A percentile compares a stretch with the other conserved stretches of the same genome.
Conservation (phyloP, 2,888 invertebrate species). For the Odontothrips loti region DNA sequence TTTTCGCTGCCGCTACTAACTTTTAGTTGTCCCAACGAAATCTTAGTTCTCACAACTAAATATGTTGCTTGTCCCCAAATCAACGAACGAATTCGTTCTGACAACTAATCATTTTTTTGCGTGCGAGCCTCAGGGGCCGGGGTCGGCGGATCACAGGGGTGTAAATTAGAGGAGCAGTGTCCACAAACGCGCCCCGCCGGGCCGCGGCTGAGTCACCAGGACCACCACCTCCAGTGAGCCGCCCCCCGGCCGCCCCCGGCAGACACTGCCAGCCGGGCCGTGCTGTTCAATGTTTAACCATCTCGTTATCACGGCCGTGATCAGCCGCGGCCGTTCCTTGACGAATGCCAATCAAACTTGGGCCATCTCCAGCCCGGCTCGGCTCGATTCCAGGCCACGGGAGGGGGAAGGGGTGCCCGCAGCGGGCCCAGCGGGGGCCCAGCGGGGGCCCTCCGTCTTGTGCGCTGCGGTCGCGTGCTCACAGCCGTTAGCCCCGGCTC, state of each 20-base stretch:
- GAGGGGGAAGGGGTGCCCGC: background rate
- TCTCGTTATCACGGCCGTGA: background rate
- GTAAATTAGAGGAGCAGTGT: background rate
- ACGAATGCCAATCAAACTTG: constrained; percentile 26
- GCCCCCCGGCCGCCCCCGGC: background rate
- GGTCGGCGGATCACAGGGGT: background rate
- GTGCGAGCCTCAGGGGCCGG: background rate
- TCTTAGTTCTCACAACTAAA: no score
- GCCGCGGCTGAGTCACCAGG: background rate
- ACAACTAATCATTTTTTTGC: no score
- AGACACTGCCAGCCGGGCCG: no score
- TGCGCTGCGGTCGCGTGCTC: constrained; percentile 9
- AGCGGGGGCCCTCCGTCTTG: background rate
- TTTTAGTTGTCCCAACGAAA: no score
- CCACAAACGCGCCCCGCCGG: background rate
- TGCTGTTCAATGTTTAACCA: background rate
- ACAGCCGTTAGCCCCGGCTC: constrained; percentile 1
- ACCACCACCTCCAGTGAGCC: background rate
- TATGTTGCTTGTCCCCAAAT: no score
- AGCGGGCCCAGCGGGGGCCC: background rate
- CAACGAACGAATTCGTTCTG: no score
- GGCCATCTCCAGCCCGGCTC: background rate
- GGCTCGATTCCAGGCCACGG: background rate
- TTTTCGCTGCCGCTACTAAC: no score
- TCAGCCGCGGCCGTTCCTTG: background rate